Percentiles rank a stretch among this genome's conserved stretches.
These are phyloP conservation scores for Phallusia fumigata DNA, from an alignment of 23 tunicate species.

Conservation along the genomic window DNA sequence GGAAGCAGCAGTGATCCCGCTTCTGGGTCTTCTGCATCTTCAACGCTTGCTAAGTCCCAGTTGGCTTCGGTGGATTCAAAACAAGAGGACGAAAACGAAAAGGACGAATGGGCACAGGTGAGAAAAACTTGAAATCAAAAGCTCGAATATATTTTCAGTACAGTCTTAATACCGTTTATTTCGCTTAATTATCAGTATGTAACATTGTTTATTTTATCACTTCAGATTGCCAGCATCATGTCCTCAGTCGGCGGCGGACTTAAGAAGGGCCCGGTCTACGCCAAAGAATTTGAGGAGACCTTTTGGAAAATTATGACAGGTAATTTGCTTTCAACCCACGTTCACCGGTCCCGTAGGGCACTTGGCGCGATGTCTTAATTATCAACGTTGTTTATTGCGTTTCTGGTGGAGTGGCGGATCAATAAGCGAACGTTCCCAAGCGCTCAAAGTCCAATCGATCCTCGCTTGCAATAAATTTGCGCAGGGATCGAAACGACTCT, in stretches of 20 bases:
- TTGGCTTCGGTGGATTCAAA: not conserved
- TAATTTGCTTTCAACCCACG: constrained; percentile 9
- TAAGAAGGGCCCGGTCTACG: constrained; percentile 50
- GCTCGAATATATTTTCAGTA: no score
- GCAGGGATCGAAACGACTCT: not conserved
- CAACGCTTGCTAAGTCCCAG: not conserved
- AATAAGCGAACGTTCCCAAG: not conserved
- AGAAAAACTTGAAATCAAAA: not conserved
- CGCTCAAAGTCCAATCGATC: not conserved
- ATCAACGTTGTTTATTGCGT: not conserved
- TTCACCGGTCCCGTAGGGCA: not conserved
- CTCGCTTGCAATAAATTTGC: not conserved
- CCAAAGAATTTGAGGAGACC: constrained; percentile 76
- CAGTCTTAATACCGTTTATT: no score
- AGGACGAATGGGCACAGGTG: constrained; percentile 71
- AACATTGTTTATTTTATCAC: no score
- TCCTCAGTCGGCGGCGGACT: constrained; percentile 32
- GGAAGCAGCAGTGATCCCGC: constrained; percentile 19
- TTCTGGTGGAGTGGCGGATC: not conserved
- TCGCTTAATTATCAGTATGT: not conserved
- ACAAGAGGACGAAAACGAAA: not conserved
- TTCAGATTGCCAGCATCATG: constrained; percentile 67
- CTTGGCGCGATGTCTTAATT: not conserved
- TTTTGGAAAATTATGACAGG: constrained; percentile 92
- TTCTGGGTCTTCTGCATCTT: constrained; percentile 8